Conservation (phyloP, 2,797 vertebrate genomes). For the Tangara arthus region DNA sequence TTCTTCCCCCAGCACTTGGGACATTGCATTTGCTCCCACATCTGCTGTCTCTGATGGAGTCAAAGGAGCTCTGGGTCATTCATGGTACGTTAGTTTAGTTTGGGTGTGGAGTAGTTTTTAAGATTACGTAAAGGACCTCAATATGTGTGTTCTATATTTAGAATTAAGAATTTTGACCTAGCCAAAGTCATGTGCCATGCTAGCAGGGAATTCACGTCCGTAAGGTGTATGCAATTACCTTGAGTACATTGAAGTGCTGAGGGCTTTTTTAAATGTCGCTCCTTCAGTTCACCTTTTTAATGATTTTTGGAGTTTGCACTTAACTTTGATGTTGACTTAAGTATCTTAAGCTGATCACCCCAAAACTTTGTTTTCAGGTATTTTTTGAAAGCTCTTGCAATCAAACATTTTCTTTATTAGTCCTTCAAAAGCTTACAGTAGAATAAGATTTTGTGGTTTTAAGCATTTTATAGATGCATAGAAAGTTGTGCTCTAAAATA, state of each 20-base stretch:
- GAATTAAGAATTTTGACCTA: not conserved
- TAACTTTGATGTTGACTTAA: not conserved
- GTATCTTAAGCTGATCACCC: not conserved
- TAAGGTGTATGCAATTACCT: not conserved
- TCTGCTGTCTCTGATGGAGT: not conserved
- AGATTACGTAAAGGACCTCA: not conserved
- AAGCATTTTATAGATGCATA: not conserved
- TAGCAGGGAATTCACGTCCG: not conserved
- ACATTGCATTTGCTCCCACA: not conserved
- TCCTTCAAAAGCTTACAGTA: not conserved
- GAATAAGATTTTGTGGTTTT: not conserved
- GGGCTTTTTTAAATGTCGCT: not conserved
- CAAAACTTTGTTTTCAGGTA: not conserved
- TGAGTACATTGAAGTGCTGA: not conserved
- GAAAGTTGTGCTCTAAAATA: not conserved
- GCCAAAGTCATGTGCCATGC: not conserved
- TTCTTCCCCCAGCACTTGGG: not conserved
- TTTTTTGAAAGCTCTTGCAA: not conserved
- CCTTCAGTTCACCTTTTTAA: not conserved
- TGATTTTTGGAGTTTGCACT: not conserved
- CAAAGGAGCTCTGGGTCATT: not conserved
- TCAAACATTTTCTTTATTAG: not conserved
- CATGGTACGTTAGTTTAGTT: not conserved
- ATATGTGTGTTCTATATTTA: not conserved
- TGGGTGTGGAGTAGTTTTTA: constrained; percentile 17